Evolutionary conservation across 1,140 invertebrate species (phyloP).

Genomic region (Nasonia giraulti): DNA sequence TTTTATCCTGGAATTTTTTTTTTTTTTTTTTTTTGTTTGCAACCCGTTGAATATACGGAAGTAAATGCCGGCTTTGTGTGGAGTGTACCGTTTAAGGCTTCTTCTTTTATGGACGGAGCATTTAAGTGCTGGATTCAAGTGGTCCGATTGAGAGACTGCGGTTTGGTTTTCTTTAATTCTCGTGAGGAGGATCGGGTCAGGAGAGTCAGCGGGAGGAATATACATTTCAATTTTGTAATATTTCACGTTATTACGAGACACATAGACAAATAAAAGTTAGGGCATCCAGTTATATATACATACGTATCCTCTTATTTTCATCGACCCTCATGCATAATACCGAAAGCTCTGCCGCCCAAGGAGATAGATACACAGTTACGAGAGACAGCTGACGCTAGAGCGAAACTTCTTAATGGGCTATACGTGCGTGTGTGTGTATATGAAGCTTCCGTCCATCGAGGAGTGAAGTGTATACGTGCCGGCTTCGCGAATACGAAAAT

Average conservation of each 20-base stretch:
- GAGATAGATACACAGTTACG: neutral
- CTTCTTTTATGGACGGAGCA: neutral
- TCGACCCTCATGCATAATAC: neutral
- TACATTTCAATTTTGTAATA: neutral
- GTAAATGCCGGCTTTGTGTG: neutral
- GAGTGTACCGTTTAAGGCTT: neutral
- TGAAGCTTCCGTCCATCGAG: neutral
- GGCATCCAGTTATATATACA: neutral
- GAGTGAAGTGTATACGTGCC: no score
- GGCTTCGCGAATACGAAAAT: neutral
- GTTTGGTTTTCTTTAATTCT: neutral
- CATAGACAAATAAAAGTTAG: neutral
- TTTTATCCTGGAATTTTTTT: neutral
- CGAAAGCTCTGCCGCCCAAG: neutral
- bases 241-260: neutral
- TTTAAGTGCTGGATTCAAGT: neutral
- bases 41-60: neutral
- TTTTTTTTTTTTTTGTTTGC: neutral
- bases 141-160: neutral
- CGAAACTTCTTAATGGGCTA: constrained; percentile 26
- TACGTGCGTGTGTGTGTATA: neutral
- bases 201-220: neutral
- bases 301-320: neutral
- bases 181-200: neutral
- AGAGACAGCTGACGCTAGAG: constrained; percentile 16